Evolutionary conservation across 2,113 vertebrate species (phyloP), one percentile per base, ranked within the genome.

Genomic region (Eudyptes chrysolophus): DNA sequence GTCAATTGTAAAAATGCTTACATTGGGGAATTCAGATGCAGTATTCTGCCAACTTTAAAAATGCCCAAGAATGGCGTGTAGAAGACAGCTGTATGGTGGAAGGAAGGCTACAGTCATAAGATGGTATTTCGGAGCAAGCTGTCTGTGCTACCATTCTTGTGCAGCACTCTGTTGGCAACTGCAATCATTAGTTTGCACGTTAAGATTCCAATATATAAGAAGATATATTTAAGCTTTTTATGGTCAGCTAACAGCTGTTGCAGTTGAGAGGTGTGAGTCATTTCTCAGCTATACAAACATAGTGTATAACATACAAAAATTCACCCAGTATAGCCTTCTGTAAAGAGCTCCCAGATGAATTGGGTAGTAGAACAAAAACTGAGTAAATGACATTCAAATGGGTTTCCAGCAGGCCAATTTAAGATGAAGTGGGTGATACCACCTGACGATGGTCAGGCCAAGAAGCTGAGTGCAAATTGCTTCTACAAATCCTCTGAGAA

Each of bases 141-240:
- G 17, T 34, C 62, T 83, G 13, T 48, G 52, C 29, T 68, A 38
- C 49, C n/a, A 8, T 87, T 55, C 48, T 38, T 65, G 36, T 30
- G 40, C 38, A 83, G 61, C 19, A 30, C 16, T n/a, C 46, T 22
- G 42, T 10, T 80, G 58, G 54, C 26, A 80, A 11, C 7, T 13
- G 58, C 48, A 57, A 2, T 57, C 25, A 5, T 17, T 30, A 87
- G 54, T 65, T 80, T 87, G 58, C 44, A 68, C 32, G 10, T 71
- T 90, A 60, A 57, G 36, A 30, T 80, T 83, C 24, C 54, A 90
- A 21, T 79, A 21, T 79, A 55, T 11, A 87, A 82, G 20, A 60
- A 92, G 54, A 82, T 34, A 42, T 29, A 84, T 81, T 84, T 78
- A 51, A 62, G 64, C 29, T 36, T 91, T 78, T 96, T 87, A 84